A percentile compares a stretch with the other conserved stretches of the same genome.
phyloP scores from a whole-genome alignment of 1,140 invertebrate genomes.

The Anastrepha ludens region DNA sequence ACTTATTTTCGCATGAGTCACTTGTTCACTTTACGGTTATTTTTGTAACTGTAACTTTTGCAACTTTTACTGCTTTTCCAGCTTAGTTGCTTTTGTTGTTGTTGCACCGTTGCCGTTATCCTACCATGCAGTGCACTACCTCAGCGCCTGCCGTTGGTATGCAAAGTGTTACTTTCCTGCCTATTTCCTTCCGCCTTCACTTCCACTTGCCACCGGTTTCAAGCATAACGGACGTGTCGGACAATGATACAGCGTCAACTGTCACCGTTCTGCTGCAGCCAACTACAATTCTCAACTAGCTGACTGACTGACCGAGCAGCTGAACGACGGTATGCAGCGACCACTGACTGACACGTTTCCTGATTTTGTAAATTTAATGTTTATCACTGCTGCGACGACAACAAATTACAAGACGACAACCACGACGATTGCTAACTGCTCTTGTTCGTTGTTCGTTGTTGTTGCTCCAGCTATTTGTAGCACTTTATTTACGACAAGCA shows the following conservation, averaged over 20 bases:
- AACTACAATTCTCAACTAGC: background rate
- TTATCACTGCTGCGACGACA: conserved; percentile 22
- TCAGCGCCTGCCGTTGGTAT: background rate
- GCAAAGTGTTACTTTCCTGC: conserved; percentile 45
- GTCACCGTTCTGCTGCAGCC: background rate
- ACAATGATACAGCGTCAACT: conserved; percentile 47
- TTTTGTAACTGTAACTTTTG: background rate
- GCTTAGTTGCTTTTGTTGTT: background rate
- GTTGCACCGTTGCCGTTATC: background rate
- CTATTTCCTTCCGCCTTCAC: conserved; percentile 47
- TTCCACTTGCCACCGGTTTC: conserved; percentile 15
- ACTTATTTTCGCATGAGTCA: conserved; percentile 17
- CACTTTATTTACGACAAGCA: background rate
- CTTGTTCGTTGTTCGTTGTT: background rate
- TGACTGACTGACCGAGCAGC: conserved; percentile 3
- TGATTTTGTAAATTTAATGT: conserved; percentile 50
- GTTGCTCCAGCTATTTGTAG: background rate
- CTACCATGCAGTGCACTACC: background rate
- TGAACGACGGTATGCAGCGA: conserved; percentile 16
- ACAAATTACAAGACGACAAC: background rate
- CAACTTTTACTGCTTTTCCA: background rate
- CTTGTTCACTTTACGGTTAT: conserved; percentile 26
- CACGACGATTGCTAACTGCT: background rate
- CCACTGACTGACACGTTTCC: conserved; percentile 35
- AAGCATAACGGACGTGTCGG: conserved; percentile 21